These are phyloP conservation scores for Gastracanthus pulcherrimus DNA, from an alignment of 2,888 invertebrate genomes.

Conservation along the genomic window DNA sequence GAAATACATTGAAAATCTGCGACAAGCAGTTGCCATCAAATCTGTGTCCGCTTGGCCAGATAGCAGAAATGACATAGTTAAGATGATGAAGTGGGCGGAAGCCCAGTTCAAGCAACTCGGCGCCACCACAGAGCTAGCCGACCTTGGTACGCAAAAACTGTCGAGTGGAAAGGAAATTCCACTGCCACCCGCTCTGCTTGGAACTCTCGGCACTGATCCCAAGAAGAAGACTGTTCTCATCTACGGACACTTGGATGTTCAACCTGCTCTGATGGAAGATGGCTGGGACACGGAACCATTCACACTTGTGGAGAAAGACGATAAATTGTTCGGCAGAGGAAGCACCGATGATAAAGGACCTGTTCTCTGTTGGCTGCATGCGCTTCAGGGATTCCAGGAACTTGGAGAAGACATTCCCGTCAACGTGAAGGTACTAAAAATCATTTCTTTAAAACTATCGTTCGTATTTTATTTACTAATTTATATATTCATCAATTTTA, in stretches of 20 bases:
- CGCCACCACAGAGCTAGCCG: slow-evolving; percentile 84
- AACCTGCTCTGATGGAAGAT: slow-evolving; percentile 94
- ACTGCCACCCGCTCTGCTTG: slow-evolving; percentile 92
- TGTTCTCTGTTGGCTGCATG: slow-evolving; percentile 97
- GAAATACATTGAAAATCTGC: slow-evolving; percentile 87
- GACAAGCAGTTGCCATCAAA: slow-evolving; percentile 93
- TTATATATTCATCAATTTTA: background rate
- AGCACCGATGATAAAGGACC: slow-evolving; percentile 97
- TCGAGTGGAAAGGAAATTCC: slow-evolving; percentile 86
- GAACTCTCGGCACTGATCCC: slow-evolving; percentile 86
- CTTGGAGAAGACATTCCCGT: slow-evolving; percentile 85
- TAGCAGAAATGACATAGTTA: slow-evolving; percentile 87
- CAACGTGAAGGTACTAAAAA: slow-evolving; percentile 81
- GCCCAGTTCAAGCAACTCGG: slow-evolving; percentile 85
- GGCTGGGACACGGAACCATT: slow-evolving; percentile 99
- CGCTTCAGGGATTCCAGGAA: slow-evolving; percentile 91
- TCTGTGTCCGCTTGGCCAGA: slow-evolving; percentile 97
- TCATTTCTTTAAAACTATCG: slow-evolving; percentile 15
- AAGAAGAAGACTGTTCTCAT: slow-evolving; percentile 95
- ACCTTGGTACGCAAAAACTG: slow-evolving; percentile 87
- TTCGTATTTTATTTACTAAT: slow-evolving; percentile 12
- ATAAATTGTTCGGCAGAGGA: slow-evolving; percentile 94
- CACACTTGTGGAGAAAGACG: slow-evolving; percentile 90
- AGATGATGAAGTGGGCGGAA: slow-evolving; percentile 92
- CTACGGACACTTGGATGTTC: slow-evolving; percentile 99